Evolutionary conservation across 2,797 vertebrate species (phyloP).

Genomic region (Gadopsis bispinosus): DNA sequence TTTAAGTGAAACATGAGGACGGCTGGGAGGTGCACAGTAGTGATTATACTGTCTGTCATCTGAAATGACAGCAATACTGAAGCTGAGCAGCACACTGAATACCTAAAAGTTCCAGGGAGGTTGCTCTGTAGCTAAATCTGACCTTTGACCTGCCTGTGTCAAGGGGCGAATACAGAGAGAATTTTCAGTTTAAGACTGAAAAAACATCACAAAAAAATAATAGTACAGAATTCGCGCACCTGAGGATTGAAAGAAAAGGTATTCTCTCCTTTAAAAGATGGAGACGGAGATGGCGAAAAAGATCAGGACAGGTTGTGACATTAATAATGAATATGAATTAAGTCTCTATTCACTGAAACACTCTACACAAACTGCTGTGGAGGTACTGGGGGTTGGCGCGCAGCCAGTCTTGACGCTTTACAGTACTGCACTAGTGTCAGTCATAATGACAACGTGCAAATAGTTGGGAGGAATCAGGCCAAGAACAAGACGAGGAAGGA

Average conservation of each 20-base stretch:
- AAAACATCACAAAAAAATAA: background rate
- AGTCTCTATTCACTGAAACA: conserved; percentile 13
- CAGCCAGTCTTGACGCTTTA: conserved; percentile 40
- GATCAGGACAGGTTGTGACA: background rate
- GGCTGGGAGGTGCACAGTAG: background rate
- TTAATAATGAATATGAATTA: conserved; percentile 6
- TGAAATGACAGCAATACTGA: conserved; percentile 24
- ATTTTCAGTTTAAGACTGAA: background rate
- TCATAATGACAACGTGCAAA: conserved; percentile 47
- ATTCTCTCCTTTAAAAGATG: conserved; percentile 16
- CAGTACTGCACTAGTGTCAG: conserved; percentile 22
- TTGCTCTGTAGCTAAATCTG: background rate
- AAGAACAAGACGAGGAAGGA: conserved; percentile 10
- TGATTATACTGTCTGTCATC: conserved; percentile 4
- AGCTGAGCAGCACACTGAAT: conserved; percentile 1
- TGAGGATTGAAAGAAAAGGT: background rate
- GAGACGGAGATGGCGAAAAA: background rate
- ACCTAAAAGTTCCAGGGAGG: background rate
- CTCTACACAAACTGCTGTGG: conserved; percentile 3
- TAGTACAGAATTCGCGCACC: background rate
- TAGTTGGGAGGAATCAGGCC: conserved; percentile 22
- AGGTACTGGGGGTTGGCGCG: conserved; percentile 26
- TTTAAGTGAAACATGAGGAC: conserved; percentile 18
- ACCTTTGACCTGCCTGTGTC: conserved; percentile 17
- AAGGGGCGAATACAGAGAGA: background rate